Conservation (phyloP, 2,797 vertebrate species). For the Argya squamiceps region DNA sequence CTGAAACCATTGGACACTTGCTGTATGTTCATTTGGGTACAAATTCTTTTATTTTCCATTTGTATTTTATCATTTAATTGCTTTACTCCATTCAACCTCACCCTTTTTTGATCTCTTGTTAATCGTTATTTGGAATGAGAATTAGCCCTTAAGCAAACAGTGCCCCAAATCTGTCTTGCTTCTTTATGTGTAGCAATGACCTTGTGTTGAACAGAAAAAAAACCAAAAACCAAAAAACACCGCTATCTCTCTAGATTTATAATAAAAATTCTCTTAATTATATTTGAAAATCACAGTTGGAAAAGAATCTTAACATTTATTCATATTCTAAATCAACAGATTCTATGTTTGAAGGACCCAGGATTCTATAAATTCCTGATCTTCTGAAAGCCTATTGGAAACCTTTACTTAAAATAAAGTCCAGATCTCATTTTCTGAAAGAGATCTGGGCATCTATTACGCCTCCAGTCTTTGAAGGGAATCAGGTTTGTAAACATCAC, state of each 20-base stretch:
- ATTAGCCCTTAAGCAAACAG: conserved; percentile 52
- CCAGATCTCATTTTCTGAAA: background rate
- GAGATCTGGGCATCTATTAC: background rate
- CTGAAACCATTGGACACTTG: conserved; percentile 19
- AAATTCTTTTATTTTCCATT: conserved; percentile 35
- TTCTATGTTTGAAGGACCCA: background rate
- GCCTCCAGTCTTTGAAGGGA: background rate
- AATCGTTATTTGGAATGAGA: conserved; percentile 54
- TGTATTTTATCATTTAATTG: conserved; percentile 56
- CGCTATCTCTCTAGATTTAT: background rate
- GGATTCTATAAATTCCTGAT: background rate
- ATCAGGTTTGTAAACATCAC: background rate
- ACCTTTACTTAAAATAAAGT: background rate
- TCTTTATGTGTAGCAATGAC: background rate
- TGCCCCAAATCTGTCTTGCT: conserved; percentile 44
- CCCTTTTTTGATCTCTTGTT: conserved; percentile 35
- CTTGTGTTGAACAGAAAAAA: background rate
- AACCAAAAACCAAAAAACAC: no score
- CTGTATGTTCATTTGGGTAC: conserved; percentile 7
- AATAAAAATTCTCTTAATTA: background rate
- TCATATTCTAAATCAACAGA: background rate
- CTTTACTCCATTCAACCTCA: conserved; percentile 16
- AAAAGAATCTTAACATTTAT: background rate
- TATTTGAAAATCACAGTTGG: background rate
- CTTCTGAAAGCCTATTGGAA: background rate